Evolutionary conservation across 2,888 invertebrate genomes (phyloP), one percentile per base, ranked within the genome.

Genomic region (Pheosia tremula): DNA sequence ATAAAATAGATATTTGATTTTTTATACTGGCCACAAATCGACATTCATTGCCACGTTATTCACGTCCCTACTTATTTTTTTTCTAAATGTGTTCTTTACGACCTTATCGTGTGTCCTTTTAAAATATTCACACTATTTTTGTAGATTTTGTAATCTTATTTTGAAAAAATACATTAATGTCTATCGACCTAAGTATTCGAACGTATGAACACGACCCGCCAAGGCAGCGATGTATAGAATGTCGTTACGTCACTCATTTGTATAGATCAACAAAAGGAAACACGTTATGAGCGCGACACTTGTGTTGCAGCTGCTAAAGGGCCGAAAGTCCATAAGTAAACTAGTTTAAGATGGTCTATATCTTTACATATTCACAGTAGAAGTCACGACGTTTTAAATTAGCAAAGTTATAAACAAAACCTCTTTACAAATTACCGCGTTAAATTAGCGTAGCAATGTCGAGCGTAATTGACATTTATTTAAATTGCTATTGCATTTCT

Each of bases 201-300:
- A 47, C 47, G 47, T 10, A 47, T 9, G 47, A 47, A 24, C 50
- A 50, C 24, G 13, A 24, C 37, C 11, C 37, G 47, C 47, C 39
- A n/a, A 24, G 61, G 53, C 59, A 53, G 64, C 55, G 60, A 56
- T 64, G 66, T 71, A 68, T 73, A 62, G 62, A 68, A 64, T 76
- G 65, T 63, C 64, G 63, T 71, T 65, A 73, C 72, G 73, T 71
- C 75, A 78, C 62, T 63, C 69, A 72, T 68, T 71, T 71, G 67
- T 70, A 71, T 63, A 67, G 71, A 72, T 77, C 68, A 74, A 78
- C 76, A 80, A 78, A 74, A 71, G 72, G 63, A 71, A 77, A 72
- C 72, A 66, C 64, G 72, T 66, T 74, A 68, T 53, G 64, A 67
- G 56, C 43, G n/a, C 54, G 58, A 59, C 70, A 72, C 59, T 73